These are phyloP conservation scores for Chloropsis hardwickii DNA, from an alignment of 2,113 vertebrate species.

Conservation along the genomic window DNA sequence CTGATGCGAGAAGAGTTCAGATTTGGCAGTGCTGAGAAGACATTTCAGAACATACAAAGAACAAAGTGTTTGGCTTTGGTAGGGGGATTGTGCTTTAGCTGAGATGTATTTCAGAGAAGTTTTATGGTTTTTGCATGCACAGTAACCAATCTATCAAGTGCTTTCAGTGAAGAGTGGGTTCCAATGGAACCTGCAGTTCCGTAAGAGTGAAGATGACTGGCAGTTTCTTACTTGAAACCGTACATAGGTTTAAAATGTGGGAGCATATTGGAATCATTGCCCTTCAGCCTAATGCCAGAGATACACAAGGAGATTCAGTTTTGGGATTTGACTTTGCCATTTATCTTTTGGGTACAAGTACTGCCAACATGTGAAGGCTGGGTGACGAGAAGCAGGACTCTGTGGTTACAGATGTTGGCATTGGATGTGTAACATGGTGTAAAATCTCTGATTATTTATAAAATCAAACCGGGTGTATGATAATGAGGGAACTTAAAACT, in stretches of 20 bases:
- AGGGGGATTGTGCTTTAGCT: not conserved
- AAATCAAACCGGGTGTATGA: rapidly evolving
- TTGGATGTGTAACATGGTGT: not conserved
- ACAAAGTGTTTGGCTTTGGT: not conserved
- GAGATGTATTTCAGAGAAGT: not conserved
- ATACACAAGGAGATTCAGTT: not conserved
- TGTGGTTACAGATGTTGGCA: not conserved
- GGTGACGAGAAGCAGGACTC: not conserved
- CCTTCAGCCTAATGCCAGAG: not conserved
- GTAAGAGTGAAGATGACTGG: not conserved
- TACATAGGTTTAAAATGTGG: not conserved
- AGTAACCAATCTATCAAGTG: not conserved
- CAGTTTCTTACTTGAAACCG: not conserved
- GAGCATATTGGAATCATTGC: not conserved
- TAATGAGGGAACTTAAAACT: not conserved
- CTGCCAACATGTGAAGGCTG: not conserved
- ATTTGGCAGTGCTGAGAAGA: not conserved
- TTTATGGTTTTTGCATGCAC: not conserved
- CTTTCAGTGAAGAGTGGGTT: not conserved
- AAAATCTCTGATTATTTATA: not conserved
- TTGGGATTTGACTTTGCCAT: not conserved
- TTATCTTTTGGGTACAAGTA: not conserved
- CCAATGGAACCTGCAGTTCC: not conserved
- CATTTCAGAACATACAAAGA: not conserved
- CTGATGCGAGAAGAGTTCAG: rapidly evolving